Conservation (phyloP, 2,888 invertebrate species). For the Onchidella celtica region DNA sequence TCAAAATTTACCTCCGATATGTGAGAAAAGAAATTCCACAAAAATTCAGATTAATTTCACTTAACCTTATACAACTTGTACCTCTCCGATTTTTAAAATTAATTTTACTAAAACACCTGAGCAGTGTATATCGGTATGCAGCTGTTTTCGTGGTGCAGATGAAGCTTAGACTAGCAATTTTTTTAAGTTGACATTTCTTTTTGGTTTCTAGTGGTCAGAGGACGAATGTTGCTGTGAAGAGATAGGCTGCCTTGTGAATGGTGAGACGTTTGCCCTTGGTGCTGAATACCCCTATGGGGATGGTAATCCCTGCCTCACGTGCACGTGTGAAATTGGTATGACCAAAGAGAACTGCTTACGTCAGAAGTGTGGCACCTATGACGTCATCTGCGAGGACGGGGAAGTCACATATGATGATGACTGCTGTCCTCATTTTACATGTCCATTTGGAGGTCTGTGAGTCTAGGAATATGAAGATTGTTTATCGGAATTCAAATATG, state of each 20-base stretch:
- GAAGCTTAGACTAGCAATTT: too few species aligned
- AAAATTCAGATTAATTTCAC: too few species aligned
- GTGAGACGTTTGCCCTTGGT: conserved; percentile 1
- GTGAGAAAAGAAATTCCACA: too few species aligned
- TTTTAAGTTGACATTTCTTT: too few species aligned
- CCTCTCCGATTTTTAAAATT: too few species aligned
- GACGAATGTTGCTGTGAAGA: conserved; percentile 29
- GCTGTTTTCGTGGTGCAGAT: neutral
- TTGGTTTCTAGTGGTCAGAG: conserved; percentile 26
- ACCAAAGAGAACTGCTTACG: conserved; percentile 26
- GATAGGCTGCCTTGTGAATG: conserved; percentile 16
- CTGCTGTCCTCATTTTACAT: conserved; percentile 35
- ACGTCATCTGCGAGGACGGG: conserved; percentile 25
- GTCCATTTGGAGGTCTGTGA: conserved; percentile 32
- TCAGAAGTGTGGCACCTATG: conserved; percentile 32
- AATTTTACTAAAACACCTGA: too few species aligned
- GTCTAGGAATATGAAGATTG: too few species aligned
- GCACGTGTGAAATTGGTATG: conserved; percentile 17
- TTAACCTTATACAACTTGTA: too few species aligned
- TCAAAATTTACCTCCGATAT: too few species aligned
- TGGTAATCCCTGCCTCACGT: conserved; percentile 37
- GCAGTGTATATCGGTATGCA: too few species aligned
- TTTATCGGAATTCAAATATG: too few species aligned
- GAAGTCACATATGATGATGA: conserved; percentile 26
- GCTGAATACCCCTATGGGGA: conserved; percentile 13